Percentiles rank a stretch among this genome's conserved stretches.
Conservation (phyloP, 2,113 vertebrate genomes). For the Phrynosoma platyrhinos region DNA sequence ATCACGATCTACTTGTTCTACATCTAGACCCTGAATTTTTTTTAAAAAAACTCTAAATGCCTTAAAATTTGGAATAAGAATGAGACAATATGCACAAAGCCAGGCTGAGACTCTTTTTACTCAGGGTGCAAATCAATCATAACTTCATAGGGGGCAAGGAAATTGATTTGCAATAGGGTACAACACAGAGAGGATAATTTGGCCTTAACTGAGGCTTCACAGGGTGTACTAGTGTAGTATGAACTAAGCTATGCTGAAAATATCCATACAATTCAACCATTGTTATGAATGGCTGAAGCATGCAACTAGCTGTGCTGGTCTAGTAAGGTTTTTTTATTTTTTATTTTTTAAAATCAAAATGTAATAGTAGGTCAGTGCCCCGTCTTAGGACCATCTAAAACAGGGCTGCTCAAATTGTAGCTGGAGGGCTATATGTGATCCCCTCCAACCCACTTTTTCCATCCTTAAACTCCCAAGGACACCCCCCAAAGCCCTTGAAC, state of each 20-base stretch:
- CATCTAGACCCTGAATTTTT: background rate
- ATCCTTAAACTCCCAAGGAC: too few relatives aligned
- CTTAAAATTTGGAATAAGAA: background rate
- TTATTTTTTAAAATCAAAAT: background rate
- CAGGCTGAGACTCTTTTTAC: fast-evolving
- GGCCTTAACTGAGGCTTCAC: background rate
- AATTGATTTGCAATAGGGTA: constrained; percentile 17
- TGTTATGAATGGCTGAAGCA: background rate
- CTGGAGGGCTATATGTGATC: too few relatives aligned
- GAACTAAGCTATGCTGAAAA: background rate
- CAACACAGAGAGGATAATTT: background rate
- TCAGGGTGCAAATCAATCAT: background rate
- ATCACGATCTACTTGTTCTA: constrained; percentile 49
- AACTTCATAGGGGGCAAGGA: background rate
- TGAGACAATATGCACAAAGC: background rate
- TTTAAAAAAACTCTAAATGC: background rate
- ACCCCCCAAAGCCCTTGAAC: background rate
- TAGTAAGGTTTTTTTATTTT: too few relatives aligned
- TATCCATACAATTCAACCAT: background rate
- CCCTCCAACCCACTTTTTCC: too few relatives aligned
- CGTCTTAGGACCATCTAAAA: background rate
- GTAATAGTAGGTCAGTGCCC: background rate
- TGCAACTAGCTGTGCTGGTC: background rate
- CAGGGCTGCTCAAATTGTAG: too few relatives aligned
- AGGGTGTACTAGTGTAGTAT: background rate